Evolutionary conservation across 35 echinoderm and acorn worm species (phyloP), one percentile per base, ranked within the genome.

Genomic region (Ophioderma brevispina): DNA sequence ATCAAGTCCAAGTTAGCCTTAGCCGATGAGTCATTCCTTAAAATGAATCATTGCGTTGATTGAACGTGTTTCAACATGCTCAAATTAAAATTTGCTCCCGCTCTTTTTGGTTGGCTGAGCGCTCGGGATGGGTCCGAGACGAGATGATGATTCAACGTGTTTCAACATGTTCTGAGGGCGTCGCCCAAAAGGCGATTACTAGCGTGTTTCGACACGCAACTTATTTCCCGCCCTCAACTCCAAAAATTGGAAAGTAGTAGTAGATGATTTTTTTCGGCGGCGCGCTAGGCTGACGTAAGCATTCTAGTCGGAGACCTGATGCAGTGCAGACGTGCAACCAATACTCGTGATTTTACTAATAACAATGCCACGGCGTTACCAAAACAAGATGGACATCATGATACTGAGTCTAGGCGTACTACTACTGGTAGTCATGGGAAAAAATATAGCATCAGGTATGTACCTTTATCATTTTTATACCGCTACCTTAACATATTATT

Each of bases 201-300:
- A 70, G 59, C 59, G 59, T 70, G 59, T 70, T 70, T 70, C 59
- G 59, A 70, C 59, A 70, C 59, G 59, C 59, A 70, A 70, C 59
- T 4, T 13, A 15, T 70, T 70, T 70, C 23, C 59, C 59, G 59
- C 59, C 59, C 28, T 2, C 15, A 25, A 25, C 28, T 18, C 15
- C 2, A 70, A 70, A 70, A 70, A 11, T 11, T 70, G 59, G 3
- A 70, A 70, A 70, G 15, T 70, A 70, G 28, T n/a, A n/a, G n/a
- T n/a, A n/a, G n/a, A n/a, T n/a, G n/a, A 70, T 25, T 70, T 70
- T 70, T 70, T 8, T 25, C 59, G 5, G 59, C 59, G 15, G 6
- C 59, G 59, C 59, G 59, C 3, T 70, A 70, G 59, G 10, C 28
- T 30, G 59, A 70, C 17, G 28, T 30, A 25, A 70, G 1, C 59